Conservation (phyloP, 2,113 vertebrate species). For the Pteruthius melanotis region DNA sequence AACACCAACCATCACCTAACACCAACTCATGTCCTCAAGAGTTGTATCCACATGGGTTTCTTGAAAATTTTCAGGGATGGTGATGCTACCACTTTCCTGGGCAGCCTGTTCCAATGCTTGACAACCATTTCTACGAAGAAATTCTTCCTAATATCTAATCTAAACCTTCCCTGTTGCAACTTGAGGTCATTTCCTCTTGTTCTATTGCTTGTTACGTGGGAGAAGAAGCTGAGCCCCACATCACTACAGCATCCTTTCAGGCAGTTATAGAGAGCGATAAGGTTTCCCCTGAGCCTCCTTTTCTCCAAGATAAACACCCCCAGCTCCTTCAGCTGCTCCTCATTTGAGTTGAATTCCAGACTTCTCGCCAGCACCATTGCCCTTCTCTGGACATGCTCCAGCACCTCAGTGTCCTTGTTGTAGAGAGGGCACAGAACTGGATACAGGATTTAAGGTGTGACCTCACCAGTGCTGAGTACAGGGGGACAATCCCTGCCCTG, state of each 20-base stretch:
- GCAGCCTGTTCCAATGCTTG: not conserved
- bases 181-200: not conserved
- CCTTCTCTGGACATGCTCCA: rapidly evolving
- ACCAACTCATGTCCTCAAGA: not conserved
- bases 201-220: not conserved
- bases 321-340: not conserved
- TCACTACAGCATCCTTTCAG: not conserved
- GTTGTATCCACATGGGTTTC: not conserved
- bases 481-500: not conserved
- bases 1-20: not conserved
- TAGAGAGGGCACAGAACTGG: not conserved
- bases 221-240: not conserved
- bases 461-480: not conserved
- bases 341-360: not conserved
- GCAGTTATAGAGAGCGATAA: not conserved
- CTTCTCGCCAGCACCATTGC: not conserved
- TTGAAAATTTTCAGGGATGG: not conserved
- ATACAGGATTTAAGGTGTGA: rapidly evolving
- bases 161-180: not conserved
- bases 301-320: not conserved
- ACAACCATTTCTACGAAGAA: not conserved
- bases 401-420: not conserved
- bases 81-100: not conserved
- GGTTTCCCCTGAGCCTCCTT: not conserved
- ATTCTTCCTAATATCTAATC: not conserved